Conservation (phyloP, 2,888 invertebrate species). For the Trichacis sp. region DNA sequence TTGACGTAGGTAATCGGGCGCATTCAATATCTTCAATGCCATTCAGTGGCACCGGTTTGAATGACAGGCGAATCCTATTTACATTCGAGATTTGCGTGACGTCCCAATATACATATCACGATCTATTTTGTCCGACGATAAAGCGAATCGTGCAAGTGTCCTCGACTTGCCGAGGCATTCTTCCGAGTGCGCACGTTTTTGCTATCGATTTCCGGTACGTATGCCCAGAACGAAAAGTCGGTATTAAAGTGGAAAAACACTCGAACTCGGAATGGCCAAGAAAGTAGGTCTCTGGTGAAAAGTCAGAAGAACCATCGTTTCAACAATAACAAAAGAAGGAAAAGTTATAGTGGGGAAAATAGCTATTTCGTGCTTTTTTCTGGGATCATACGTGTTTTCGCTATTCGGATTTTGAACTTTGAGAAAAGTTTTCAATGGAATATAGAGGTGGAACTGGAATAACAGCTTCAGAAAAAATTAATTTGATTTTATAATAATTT, state of each 20-base stretch:
- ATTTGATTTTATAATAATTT: no score
- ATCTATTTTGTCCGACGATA: conserved; percentile 42
- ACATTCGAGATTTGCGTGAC: conserved; percentile 42
- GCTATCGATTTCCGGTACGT: conserved; percentile 39
- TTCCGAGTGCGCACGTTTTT: conserved; percentile 35
- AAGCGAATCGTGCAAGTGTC: conserved; percentile 40
- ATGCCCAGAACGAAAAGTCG: conserved; percentile 35
- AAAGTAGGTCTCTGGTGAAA: conserved; percentile 41
- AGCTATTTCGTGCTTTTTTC: conserved; percentile 26
- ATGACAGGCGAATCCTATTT: conserved; percentile 43
- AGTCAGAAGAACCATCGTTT: conserved; percentile 20
- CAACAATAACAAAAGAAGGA: conserved; percentile 22
- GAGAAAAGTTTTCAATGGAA: background rate
- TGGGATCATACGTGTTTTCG: conserved; percentile 22
- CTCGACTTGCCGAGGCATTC: conserved; percentile 39
- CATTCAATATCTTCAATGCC: conserved; percentile 37
- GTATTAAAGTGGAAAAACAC: conserved; percentile 42
- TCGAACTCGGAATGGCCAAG: conserved; percentile 31
- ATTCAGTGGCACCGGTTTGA: conserved; percentile 28
- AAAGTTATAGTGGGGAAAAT: conserved; percentile 25
- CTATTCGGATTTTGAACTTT: conserved; percentile 21
- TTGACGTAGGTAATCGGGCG: conserved; percentile 39
- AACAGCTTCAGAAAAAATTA: no score
- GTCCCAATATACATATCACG: conserved; percentile 41
- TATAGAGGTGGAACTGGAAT: background rate